A percentile compares a stretch with the other conserved stretches of the same genome.
Conservation (phyloP, 2,797 vertebrate genomes). For the Siniperca undulata region DNA sequence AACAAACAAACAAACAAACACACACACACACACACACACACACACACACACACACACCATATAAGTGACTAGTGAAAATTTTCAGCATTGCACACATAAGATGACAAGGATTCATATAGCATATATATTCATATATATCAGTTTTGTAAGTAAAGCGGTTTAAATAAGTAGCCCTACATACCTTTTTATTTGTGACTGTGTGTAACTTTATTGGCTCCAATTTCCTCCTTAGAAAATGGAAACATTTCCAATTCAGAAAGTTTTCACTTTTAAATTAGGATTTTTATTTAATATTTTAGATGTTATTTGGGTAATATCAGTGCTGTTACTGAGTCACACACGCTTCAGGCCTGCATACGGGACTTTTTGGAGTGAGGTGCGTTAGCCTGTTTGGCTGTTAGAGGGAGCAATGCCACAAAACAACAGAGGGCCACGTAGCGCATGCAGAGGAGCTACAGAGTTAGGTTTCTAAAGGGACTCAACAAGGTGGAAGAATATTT, state of each 20-base stretch:
- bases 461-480: background rate
- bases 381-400: conserved; percentile 40
- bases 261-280: background rate
- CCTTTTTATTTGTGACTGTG: background rate
- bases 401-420: conserved; percentile 57
- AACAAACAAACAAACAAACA: background rate
- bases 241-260: background rate
- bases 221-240: background rate
- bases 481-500: background rate
- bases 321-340: background rate
- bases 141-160: background rate
- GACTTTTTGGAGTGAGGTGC: conserved; percentile 17
- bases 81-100: background rate
- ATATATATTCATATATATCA: background rate
- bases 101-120: background rate
- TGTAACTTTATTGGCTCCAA: background rate
- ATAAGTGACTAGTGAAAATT: background rate
- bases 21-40: background rate
- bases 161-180: no score
- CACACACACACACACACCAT: background rate
- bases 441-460: background rate
- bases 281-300: background rate
- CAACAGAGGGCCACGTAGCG: background rate
- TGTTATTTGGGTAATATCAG: background rate
- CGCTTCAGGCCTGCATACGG: conserved; percentile 8